Evolutionary conservation across 2,113 vertebrate species (phyloP).

Genomic region (Circaetus cinerascens): DNA sequence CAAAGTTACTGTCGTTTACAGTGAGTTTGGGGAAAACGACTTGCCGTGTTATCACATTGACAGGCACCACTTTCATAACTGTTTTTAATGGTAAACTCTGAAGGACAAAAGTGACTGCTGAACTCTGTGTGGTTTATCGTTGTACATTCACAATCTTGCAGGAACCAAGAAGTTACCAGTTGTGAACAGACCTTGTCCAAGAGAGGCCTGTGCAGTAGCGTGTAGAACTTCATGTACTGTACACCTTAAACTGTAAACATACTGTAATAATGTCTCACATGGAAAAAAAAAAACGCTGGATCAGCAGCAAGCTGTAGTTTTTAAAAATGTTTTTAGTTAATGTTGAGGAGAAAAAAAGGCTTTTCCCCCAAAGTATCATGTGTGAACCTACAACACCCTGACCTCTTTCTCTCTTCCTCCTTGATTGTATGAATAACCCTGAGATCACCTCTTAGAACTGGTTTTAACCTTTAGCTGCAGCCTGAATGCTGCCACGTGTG

Average conservation of each 20-base stretch:
- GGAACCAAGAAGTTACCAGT: constrained; percentile 85
- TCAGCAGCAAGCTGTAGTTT: constrained; percentile 96
- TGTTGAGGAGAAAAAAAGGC: constrained; percentile 91
- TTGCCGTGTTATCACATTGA: constrained; percentile 84
- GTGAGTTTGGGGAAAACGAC: constrained; percentile 94
- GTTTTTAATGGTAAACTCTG: constrained; percentile 83
- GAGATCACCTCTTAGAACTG: constrained; percentile 99
- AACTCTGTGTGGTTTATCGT: constrained; percentile 90
- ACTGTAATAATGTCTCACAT: constrained; percentile 96
- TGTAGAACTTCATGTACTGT: constrained; percentile 95
- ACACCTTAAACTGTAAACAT: constrained; percentile 96
- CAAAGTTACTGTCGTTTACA: constrained; percentile 99
- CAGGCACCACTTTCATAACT: constrained; percentile 81
- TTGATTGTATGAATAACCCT: constrained; percentile 99
- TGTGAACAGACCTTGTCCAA: constrained; percentile 87
- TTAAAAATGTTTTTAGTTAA: constrained; percentile 99
- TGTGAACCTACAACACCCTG: constrained; percentile 99
- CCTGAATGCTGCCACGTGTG: constrained; percentile 92
- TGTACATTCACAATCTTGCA: constrained; percentile 89
- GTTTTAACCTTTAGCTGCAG: constrained; percentile 98
- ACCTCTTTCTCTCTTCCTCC: constrained; percentile 99
- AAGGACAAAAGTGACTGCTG: constrained; percentile 85
- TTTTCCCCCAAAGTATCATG: constrained; percentile 99
- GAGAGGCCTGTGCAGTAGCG: constrained; percentile 97
- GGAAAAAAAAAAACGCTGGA: constrained; percentile 83